Evolutionary conservation across 1,140 invertebrate species (phyloP), one percentile per base, ranked within the genome.

Genomic region (Bactericera cockerelli): DNA sequence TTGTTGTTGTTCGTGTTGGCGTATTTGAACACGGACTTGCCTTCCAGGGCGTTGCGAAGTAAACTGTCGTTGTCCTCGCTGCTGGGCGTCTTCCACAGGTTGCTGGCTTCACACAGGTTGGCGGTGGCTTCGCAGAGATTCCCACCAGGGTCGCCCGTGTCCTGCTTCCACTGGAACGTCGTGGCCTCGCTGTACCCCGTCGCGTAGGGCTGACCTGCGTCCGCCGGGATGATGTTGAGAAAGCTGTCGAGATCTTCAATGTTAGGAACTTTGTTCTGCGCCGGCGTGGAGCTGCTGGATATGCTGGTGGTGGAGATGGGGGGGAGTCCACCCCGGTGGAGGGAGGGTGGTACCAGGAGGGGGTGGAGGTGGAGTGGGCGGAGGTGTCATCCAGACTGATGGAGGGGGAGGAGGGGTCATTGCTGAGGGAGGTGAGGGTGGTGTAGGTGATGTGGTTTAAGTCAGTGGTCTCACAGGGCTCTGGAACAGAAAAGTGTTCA

Each of bases 1-100:
- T 22, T 49, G 22, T 16, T 49, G 19, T 49, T 49, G 13, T 31
- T 31, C n/a, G n/a, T n/a, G 22, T 49, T 49, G 22, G 71, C 77
- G 68, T 67, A 66, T n/a, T 66, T 61, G 4, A 54, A 28, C 21
- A 65, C 39, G n/a, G 59, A 59, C 58, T 68, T 81, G 1, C 87
- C 87, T 68, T 89, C 86, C 22, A 90, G 75, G 10, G 87, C 87
- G 68, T 82, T 88, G 62, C 87, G 73, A 60, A 90, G 69, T 56
- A 90, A 70, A 24, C 86, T 88, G 64, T 89, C 84, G 10, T 80
- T 76, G 0, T 77, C 74, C 26, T 79, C 78, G 0, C 65, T 65
- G 1, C 64, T 65, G 0, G 63, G 63, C 71, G 66, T 31, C 56
- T 65, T 49, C 42, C 42, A 49, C 13, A 31, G 28, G 28, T 13